phyloP scores from a whole-genome alignment of 2,888 invertebrate genomes.

The Rosalia funebris region DNA sequence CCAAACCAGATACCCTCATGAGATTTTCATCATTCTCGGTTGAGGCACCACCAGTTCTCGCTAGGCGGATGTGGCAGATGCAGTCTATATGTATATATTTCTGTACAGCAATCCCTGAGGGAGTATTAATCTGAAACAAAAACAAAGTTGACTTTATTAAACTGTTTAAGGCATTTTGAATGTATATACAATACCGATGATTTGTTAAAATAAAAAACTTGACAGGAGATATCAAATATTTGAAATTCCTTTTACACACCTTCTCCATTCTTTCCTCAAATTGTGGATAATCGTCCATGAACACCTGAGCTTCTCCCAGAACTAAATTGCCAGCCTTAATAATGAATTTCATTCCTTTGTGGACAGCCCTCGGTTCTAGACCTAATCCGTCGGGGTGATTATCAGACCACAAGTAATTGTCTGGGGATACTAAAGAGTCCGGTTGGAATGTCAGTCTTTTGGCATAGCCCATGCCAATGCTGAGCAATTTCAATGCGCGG shows the following conservation, averaged over 20 bases:
- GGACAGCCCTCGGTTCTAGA: constrained; percentile 74
- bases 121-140: constrained; percentile 54
- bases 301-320: constrained; percentile 74
- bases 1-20: constrained; percentile 76
- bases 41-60: constrained; percentile 69
- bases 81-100: constrained; percentile 77
- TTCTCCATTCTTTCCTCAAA: constrained; percentile 72
- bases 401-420: constrained; percentile 83
- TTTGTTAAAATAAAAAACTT: too few relatives aligned
- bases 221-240: too few relatives aligned
- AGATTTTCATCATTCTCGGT: constrained; percentile 70
- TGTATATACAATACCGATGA: too few relatives aligned
- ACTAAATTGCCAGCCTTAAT: constrained; percentile 69
- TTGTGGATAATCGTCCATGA: constrained; percentile 75
- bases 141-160: background rate
- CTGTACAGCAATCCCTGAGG: constrained; percentile 66
- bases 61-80: constrained; percentile 73
- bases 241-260: too few relatives aligned
- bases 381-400: constrained; percentile 78
- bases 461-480: constrained; percentile 80
- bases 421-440: constrained; percentile 68
- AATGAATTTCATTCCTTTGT: constrained; percentile 73
- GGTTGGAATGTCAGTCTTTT: constrained; percentile 79
- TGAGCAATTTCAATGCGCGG: constrained; percentile 70
- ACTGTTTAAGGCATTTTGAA: background rate